Base-by-base conservation (phyloP, 2,113 vertebrate species). In the Pomatostomus ruficeps region DNA sequence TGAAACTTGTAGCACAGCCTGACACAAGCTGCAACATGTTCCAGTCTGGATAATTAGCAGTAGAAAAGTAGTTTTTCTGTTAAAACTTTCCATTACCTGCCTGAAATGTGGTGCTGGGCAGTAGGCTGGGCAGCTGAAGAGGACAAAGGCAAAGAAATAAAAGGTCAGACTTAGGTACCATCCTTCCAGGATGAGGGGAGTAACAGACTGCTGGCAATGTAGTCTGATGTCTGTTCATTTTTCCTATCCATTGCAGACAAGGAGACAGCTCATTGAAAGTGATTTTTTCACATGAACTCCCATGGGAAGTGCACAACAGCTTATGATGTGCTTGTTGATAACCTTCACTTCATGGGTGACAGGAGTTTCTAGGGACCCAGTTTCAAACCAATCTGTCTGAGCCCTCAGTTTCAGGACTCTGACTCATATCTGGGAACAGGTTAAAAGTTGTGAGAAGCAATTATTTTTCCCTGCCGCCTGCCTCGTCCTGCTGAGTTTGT, bases 11-110 rank as follows among this genome's bases (percentile, higher is more conserved):
- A 57, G 12, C 78, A 45, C 66, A 45, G 45, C 40, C 21, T 2
- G 1, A 26, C 0, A 0, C 1, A 0, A 88, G 62, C 48, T 78
- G 33, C 31, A 17, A 6, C 73, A 15, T 33, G 66, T 76, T 61
- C 61, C 42, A 4, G 14, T 72, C 59, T 4, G 5, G 25, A 40
- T 89, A 82, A 63, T 62, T 40, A 87, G 57, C 9, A 25, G 49
- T 31, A 72, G 48, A 82, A 79, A 79, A 90, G 59, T 43, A 14
- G 6, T 19, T 85, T 88, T 85, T 62, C 36, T 70, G 45, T 84
- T 75, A 24, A 89, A 91, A 42, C 18, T 72, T 94, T 61, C 36
- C 12, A 8, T 76, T 88, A 11, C 21, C 26, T 0, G 1, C 26
- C 58, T 55, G 78, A 91, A 76, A 42, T 22, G 19, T 57, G 31